Evolutionary conservation across 2,113 vertebrate genomes (phyloP).

Genomic region (Xiphias gladius): DNA sequence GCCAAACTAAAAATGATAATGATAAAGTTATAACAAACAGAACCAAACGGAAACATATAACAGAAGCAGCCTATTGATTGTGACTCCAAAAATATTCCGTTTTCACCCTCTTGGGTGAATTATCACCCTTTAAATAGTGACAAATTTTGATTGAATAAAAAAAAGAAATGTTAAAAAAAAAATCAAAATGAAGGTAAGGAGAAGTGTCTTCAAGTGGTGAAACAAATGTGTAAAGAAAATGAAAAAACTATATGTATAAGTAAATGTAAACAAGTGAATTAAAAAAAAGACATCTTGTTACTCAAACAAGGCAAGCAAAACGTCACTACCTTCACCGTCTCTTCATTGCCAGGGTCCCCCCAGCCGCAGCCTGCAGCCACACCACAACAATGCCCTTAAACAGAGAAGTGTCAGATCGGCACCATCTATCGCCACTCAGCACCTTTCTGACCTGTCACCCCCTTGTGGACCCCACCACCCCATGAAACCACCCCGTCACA

Average conservation of each 20-base stretch:
- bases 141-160: constrained; percentile 5
- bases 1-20: constrained; percentile 35
- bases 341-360: constrained; percentile 77
- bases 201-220: constrained; percentile 43
- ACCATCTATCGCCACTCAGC: constrained; percentile 72
- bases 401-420: constrained; percentile 82
- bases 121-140: constrained; percentile 37
- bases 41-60: constrained; percentile 52
- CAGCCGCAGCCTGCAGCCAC: constrained; percentile 81
- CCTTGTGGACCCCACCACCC: constrained; percentile 4
- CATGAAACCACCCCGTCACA: not conserved
- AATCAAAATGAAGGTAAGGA: constrained; percentile 27
- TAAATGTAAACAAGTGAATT: constrained; percentile 41
- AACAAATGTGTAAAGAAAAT: constrained; percentile 34
- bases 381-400: constrained; percentile 83
- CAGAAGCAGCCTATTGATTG: constrained; percentile 78
- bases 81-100: constrained; percentile 59
- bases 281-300: constrained; percentile 73
- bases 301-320: constrained; percentile 83
- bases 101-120: constrained; percentile 44
- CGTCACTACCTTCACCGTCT: constrained; percentile 82
- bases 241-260: constrained; percentile 2
- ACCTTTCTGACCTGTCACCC: constrained; percentile 46
- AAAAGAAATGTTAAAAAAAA: not conserved
- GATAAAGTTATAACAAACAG: constrained; percentile 44